Evolutionary conservation across 1,140 invertebrate genomes (phyloP), one percentile per base, ranked within the genome.

Genomic region (Hylaeus anthracinus): DNA sequence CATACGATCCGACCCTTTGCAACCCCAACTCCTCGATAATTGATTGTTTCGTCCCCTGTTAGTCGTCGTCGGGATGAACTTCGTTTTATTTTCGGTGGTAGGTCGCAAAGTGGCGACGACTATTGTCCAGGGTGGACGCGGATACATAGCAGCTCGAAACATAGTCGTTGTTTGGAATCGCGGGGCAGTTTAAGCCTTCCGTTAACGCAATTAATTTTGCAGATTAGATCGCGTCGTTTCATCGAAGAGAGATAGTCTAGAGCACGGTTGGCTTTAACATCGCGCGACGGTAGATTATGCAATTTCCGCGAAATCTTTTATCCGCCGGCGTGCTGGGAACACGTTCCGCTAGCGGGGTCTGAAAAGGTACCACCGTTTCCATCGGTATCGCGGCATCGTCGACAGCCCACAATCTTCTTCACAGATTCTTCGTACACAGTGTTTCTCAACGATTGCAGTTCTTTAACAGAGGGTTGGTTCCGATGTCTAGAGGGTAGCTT

Each of bases 321-420:
- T 60, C 56, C 53, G 6, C 12, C 26, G 53, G 26, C 43, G 60
- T 12, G 72, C 43, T 53, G 37, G 12, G 41, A 74, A 65, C 72
- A 61, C 61, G 61, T 55, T 58, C 58, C 26, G 67, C 53, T 6
- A 76, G 4, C 4, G 45, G 58, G 69, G 48, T 4, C 37, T 26
- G 39, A 72, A 45, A 43, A 39, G 41, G 15, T 39, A n/a, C n/a
- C 69, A n/a, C n/a, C 69, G 41, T 72, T 63, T 64, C 60, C 48
- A 78, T 83, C 84, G 81, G 85, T 89, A 89, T 88, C 88, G 82
- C 88, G 69, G 71, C 79, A 84, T 81, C 82, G 82, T 14, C 63
- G 66, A 61, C 58, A 70, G 39, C 41, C 58, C 26, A 26, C 26
- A 0, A 26, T 26, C 26, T 26, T 26, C 26, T 26, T 26, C 26